Evolutionary conservation across 2,113 vertebrate genomes (phyloP), one percentile per base, ranked within the genome.

Genomic region (Nannospalax galili): DNA sequence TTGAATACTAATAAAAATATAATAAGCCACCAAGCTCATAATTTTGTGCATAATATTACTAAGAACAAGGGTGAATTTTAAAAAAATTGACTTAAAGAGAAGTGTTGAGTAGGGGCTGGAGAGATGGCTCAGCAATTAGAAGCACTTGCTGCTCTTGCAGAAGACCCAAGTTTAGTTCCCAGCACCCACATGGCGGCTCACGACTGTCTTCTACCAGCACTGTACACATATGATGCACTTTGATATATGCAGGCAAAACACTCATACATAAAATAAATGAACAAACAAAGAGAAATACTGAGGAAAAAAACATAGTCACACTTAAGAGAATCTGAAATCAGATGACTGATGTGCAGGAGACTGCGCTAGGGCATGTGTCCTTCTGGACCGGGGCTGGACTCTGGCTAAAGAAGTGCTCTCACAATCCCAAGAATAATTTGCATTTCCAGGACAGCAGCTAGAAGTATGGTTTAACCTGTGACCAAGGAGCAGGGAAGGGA

Each of bases 381-480:
- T 93, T 64, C 62, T 35, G 77, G 84, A 73, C 19, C 32, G 73
- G 42, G 16, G 4, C 0, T 72, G 48, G 28, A 32, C 79, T 48
- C 32, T 19, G 11, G 11, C 32, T 65, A 58, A 74, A 3, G 19
- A 7, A n/a, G 16, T 6, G 28, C 6, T 90, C 52, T 35, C 40
- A 17, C 45, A 20, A 11, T 88, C 14, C 58, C 87, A 75, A 20
- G 60, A 45, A 42, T 42, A 70, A 82, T 65, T 28, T 81, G 22
- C 45, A 89, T 78, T 87, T 81, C 45, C 91, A 89, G 91, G 75
- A 88, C 35, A 60, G 82, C 58, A 75, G 93, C 40, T 79, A 20
- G 64, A 74, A 24, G 52, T 32, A 28, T 35, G 10, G 2, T 28
- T 80, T 48, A 58, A 35, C 32, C 3, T 26, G 48, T 52, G 48